Evolutionary conservation across 2,888 invertebrate genomes (phyloP).

Genomic region (Cosmia pyralina): DNA sequence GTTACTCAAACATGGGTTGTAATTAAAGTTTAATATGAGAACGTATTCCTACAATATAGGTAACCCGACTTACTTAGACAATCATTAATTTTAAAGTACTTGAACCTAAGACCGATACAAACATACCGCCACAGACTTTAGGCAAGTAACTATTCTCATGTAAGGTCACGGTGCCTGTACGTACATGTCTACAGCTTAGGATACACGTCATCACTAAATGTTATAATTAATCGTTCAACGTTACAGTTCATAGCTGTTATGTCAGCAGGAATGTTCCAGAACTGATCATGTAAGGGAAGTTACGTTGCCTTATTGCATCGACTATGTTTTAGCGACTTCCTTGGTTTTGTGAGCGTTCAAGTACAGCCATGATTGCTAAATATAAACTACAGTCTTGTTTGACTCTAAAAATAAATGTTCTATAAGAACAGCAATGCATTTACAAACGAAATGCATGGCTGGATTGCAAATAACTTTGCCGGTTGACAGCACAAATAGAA

Average conservation of each 20-base stretch:
- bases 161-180: constrained; percentile 13
- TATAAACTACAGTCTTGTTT: too few relatives aligned
- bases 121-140: constrained; percentile 32
- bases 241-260: constrained; percentile 13
- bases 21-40: constrained; percentile 38
- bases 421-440: background rate
- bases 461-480: too few relatives aligned
- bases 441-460: too few relatives aligned
- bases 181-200: background rate
- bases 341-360: background rate
- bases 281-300: background rate
- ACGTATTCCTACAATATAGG: constrained; percentile 14
- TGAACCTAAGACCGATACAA: constrained; percentile 28
- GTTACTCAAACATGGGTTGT: constrained; percentile 35
- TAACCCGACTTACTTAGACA: constrained; percentile 36
- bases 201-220: constrained; percentile 9
- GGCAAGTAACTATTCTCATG: constrained; percentile 2
- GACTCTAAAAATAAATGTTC: background rate
- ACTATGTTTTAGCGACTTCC: background rate
- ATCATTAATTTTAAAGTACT: constrained; percentile 49
- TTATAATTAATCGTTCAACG: constrained; percentile 12
- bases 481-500: background rate
- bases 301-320: background rate
- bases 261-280: constrained; percentile 2
- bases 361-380: background rate